A percentile compares a stretch with the other conserved stretches of the same genome.
Evolutionary conservation across 1,140 invertebrate genomes (phyloP).

Genomic region (Zophobas morio): DNA sequence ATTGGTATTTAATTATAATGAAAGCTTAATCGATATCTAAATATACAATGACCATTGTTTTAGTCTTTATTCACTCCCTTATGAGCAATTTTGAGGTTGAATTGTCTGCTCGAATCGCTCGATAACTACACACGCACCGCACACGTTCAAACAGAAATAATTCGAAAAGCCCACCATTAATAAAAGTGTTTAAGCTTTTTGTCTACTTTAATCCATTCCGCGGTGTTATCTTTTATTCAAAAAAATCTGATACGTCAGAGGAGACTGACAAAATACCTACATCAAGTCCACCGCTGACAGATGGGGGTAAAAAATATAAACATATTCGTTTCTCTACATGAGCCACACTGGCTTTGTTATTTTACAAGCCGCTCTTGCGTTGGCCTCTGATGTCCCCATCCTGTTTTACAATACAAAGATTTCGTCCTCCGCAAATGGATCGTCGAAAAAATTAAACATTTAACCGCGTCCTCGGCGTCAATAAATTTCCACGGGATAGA

Average conservation of each 20-base stretch:
- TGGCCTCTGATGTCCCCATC: neutral
- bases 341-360: constrained; percentile 18
- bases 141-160: constrained; percentile 4
- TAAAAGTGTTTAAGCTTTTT: constrained; percentile 36
- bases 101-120: neutral
- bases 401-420: neutral
- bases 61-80: constrained; percentile 19
- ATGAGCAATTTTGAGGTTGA: constrained; percentile 9
- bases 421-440: neutral
- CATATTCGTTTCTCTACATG: constrained; percentile 17
- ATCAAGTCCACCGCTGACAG: constrained; percentile 35
- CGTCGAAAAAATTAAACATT: constrained; percentile 16
- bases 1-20: constrained; percentile 34
- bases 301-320: constrained; percentile 34
- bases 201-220: constrained; percentile 22
- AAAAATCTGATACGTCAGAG: constrained; percentile 30
- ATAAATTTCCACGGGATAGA: constrained; percentile 19
- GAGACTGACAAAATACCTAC: constrained; percentile 10
- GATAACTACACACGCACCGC: no score
- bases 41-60: constrained; percentile 31
- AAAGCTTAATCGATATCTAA: constrained; percentile 38
- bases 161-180: constrained; percentile 26
- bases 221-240: constrained; percentile 29
- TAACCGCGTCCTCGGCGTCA: constrained; percentile 1
- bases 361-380: neutral